Evolutionary conservation across 1,140 invertebrate species (phyloP), one percentile per base, ranked within the genome.

Genomic region (Cheumatopsyche charites): DNA sequence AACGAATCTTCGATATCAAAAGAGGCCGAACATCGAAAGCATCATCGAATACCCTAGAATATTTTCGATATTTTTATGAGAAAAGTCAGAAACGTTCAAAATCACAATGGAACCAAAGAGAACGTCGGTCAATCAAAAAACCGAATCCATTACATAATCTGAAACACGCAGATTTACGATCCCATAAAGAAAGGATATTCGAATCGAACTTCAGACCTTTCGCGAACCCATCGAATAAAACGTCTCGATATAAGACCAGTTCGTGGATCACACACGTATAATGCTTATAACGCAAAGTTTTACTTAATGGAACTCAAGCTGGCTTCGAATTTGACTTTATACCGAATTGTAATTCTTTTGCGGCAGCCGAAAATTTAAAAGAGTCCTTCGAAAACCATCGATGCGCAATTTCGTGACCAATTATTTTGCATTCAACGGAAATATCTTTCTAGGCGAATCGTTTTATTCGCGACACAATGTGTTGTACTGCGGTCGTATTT

Each of bases 221-320:
- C 47, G 15, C 15, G 47, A 15, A 17, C 47, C 47, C 15, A 6
- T 1, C 47, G 19, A 52, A 52, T 52, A 52, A 52, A 52, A 2
- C 47, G 47, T 17, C 7, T 52, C 47, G 47, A 52, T 52, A n/a
- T n/a, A 52, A 52, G 47, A 52, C 47, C 47, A 52, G 9, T 52
- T 17, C 4, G 47, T 9, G 19, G 15, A 52, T 52, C n/a, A n/a
- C n/a, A n/a, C n/a, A n/a, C n/a, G n/a, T n/a, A n/a, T n/a, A n/a
- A n/a, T n/a, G n/a, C n/a, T n/a, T 47, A 52, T 2, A 52, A 17
- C 9, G 19, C 19, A 15, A 19, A 52, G 19, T 52, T 52, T 52
- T 7, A 7, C 15, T 52, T 52, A 17, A 52, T 17, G 47, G n/a
- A n/a, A n/a, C n/a, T n/a, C n/a, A n/a, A n/a, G n/a, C n/a, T n/a